These are phyloP conservation scores for Zootoca vivipara DNA, from an alignment of 2,113 vertebrate genomes.

Conservation along the genomic window DNA sequence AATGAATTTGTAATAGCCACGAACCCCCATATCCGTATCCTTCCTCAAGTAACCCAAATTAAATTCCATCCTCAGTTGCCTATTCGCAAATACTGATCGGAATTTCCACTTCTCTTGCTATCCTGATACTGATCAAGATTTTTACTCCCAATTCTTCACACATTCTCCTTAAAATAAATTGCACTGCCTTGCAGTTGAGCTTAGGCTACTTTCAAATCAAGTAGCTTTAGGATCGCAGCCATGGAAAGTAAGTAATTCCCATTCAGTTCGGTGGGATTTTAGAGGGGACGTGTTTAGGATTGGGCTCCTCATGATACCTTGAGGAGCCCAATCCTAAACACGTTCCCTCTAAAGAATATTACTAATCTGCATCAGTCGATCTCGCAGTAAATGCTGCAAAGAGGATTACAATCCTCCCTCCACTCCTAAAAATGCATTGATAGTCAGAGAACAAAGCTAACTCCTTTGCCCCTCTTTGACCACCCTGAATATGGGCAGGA, in stretches of 20 bases:
- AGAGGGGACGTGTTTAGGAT: not conserved
- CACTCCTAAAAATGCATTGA: not conserved
- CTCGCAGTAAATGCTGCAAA: not conserved
- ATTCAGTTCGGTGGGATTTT: not conserved
- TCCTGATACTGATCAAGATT: not conserved
- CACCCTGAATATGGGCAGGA: no score
- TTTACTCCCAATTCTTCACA: not conserved
- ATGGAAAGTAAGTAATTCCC: not conserved
- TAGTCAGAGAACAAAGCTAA: not conserved
- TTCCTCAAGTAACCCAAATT: not conserved
- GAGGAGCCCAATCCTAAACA: no score
- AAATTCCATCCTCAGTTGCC: not conserved
- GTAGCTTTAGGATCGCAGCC: not conserved
- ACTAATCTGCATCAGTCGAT: not conserved
- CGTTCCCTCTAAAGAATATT: not conserved
- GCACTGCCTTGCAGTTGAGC: not conserved
- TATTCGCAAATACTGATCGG: not conserved
- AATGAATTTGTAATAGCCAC: slow-evolving; percentile 22
- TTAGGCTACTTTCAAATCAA: not conserved
- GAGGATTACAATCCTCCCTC: not conserved
- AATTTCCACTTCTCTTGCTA: not conserved
- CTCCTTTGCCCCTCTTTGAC: no score
- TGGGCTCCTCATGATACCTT: not conserved
- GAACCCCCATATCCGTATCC: no score
- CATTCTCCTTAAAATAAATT: not conserved